Evolutionary conservation across 1,140 invertebrate genomes (phyloP), one percentile per base, ranked within the genome.

Genomic region (Euwallacea fornicatus): DNA sequence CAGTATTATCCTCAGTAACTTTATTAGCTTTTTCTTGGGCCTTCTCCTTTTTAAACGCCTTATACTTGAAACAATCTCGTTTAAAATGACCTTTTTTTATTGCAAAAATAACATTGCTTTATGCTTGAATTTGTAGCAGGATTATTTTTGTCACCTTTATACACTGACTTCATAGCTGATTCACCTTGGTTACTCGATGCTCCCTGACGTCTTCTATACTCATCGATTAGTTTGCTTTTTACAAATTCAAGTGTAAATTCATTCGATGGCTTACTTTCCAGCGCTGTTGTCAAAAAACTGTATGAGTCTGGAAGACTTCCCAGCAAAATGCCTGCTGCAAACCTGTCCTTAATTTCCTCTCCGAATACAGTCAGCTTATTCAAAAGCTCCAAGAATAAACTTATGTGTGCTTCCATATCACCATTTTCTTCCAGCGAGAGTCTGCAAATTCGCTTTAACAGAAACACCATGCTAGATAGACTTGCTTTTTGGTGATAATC

Each of bases 401-500:
- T 46, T 33, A 59, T 59, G 15, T 67, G 66, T 43, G 43, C 43
- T 53, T 67, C 54, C 66, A 67, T 67, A 44, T 67, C 50, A 10
- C 66, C 54, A 58, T 46, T 43, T 60, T 67, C 54, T n/a, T 55
- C 66, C n/a, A 67, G 41, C 13, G 53, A 41, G 7, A 58, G 33
- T n/a, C 42, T 42, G 15, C 53, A 58, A 67, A 67, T 15, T 44
- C 33, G 15, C 33, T 59, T n/a, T 42, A 67, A n/a, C 11, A 65
- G n/a, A 53, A 50, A 53, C 16, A 67, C 54, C 66, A 46, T 67
- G 15, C 55, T 67, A n/a, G 21, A 43, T 42, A 59, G 13, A 21
- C 47, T 58, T 56, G 53, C n/a, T 55, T 67, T 67, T 42, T 67
- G 66, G 50, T 67, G 66, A 67, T 58, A 67, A 55, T 66, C 47